Evolutionary conservation across 1,140 invertebrate genomes (phyloP).

Genomic region (Leptestheria dahalacensis): DNA sequence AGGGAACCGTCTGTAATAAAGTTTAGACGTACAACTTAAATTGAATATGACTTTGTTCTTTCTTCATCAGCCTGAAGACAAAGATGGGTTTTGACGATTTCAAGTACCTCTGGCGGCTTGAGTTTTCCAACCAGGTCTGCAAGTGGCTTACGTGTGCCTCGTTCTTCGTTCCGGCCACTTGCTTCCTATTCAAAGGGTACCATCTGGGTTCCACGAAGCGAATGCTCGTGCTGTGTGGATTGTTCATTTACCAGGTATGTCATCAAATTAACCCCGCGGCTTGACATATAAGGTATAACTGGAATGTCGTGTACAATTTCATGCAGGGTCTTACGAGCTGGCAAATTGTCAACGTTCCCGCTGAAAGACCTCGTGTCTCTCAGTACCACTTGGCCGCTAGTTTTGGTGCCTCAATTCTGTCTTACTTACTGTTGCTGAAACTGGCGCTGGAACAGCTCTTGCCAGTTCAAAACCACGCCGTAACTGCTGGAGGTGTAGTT

Average conservation of each 20-base stretch:
- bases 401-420: background rate
- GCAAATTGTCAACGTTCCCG: background rate
- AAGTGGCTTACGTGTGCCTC: background rate
- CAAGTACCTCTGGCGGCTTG: background rate
- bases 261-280: too few relatives aligned
- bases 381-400: background rate
- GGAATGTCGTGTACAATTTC: background rate
- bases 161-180: background rate
- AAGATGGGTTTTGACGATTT: background rate
- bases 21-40: background rate
- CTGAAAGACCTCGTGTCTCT: background rate
- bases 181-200: background rate
- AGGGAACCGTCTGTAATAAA: background rate
- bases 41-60: too few relatives aligned
- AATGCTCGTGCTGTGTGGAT: background rate
- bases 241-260: background rate
- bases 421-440: background rate
- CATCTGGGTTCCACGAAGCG: background rate
- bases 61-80: background rate
- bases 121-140: background rate
- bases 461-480: conserved; percentile 26
- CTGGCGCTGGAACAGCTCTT: background rate
- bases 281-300: too few relatives aligned
- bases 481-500: background rate
- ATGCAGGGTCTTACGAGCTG: background rate